These are phyloP conservation scores for Lordiphosa mommai DNA, from an alignment of 1,140 invertebrate genomes.

Conservation along the genomic window DNA sequence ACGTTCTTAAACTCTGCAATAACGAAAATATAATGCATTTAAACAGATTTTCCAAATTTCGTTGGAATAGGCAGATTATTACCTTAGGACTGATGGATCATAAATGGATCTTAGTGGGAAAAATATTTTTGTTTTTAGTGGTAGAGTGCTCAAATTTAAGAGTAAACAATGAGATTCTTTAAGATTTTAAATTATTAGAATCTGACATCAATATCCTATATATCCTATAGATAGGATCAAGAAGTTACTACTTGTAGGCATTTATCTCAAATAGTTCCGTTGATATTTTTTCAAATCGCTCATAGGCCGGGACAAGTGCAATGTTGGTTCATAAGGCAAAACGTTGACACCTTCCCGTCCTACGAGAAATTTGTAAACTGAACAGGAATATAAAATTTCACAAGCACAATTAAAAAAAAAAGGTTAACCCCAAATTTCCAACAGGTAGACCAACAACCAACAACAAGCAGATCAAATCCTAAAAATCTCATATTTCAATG, in stretches of 20 bases:
- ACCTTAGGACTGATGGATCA: no score
- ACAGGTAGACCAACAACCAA: slow-evolving; percentile 48
- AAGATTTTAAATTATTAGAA: no score
- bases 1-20: no score
- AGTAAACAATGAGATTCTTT: no score
- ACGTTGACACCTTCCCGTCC: slow-evolving; percentile 80
- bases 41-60: no score
- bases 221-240: no score
- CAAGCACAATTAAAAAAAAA: slow-evolving; percentile 29
- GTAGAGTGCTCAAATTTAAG: no score
- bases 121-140: no score
- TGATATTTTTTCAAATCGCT: slow-evolving; percentile 50
- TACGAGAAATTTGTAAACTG: slow-evolving; percentile 60
- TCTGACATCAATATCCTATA: no score
- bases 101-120: no score
- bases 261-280: neutral
- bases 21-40: no score
- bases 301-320: slow-evolving; percentile 80
- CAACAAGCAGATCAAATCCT: slow-evolving; percentile 41
- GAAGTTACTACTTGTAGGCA: neutral
- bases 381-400: slow-evolving; percentile 47
- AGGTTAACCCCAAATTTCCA: slow-evolving; percentile 13
- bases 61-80: no score
- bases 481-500: slow-evolving; percentile 71
- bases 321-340: slow-evolving; percentile 69